Evolutionary conservation across 2,797 vertebrate genomes (phyloP), one percentile per base, ranked within the genome.

Genomic region (Dicrostonyx torquatus): DNA sequence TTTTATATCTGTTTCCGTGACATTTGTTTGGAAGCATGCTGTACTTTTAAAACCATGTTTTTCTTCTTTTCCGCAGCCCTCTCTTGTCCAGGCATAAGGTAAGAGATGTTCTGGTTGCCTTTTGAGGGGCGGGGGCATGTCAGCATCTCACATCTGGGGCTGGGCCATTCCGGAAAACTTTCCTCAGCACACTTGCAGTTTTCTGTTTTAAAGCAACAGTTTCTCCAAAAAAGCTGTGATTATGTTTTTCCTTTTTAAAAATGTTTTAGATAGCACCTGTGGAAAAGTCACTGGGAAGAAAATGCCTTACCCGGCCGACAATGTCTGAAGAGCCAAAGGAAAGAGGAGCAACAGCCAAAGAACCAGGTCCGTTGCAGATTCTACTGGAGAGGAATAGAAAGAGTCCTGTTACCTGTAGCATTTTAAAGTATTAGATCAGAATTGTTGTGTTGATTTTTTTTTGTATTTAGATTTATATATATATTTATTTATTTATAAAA

Each of bases 21-120:
- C n/a, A 90, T 98, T 98, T 98, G 77, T 97, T 96, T 94, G 31
- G 70, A 97, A 97, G 80, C 94, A 79, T 97, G 60, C 53, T 94
- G 53, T 96, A 91, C 94, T 88, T 91, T 40, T 79, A 95, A 96
- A 95, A 95, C 93, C 79, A 97, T 91, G 96, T 96, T 97, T 94
- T 70, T 96, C 94, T 91, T 80, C 97, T 96, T 95, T 96, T 31
- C 92, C 94, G 68, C 98, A 99, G 99, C 95, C 99, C 99, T 60
- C 98, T 98, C 89, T 43, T 97, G 95, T 98, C 95, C 80, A 96
- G 94, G 94, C 97, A 97, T 62, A 98, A 99, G 99, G 99, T 99
- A 99, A 98, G 98, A 92, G 78, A 29, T 77, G 3, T 96, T 97
- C 96, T 88, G 66, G 55, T 6, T 7, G 7, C 20, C 50, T 50